A percentile compares a stretch with the other conserved stretches of the same genome.
Evolutionary conservation across 2,797 vertebrate genomes (phyloP).

Genomic region (Pantherophis alleghaniensis): DNA sequence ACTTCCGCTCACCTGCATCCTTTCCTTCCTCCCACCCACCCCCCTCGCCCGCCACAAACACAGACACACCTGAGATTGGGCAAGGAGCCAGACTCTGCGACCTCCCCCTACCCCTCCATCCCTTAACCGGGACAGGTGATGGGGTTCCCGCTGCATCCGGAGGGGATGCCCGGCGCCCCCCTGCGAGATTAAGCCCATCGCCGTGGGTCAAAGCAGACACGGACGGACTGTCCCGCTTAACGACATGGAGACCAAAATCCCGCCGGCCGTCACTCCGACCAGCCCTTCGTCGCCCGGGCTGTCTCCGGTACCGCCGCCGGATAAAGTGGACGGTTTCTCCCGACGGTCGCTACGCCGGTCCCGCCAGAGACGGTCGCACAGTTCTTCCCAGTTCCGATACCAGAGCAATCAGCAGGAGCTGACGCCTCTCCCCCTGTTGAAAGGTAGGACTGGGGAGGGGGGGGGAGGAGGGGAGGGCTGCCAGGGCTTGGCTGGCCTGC

Average conservation of each 20-base stretch:
- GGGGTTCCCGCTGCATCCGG: slow-evolving; percentile 19
- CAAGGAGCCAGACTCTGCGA: background rate
- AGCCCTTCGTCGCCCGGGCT: slow-evolving; percentile 91
- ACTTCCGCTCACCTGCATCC: background rate
- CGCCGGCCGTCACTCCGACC: slow-evolving; percentile 76
- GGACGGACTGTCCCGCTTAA: background rate
- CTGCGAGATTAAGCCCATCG: slow-evolving; percentile 29
- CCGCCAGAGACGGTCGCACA: slow-evolving; percentile 88
- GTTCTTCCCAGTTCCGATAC: slow-evolving; percentile 93
- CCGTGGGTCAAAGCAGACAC: background rate
- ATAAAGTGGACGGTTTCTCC: slow-evolving; percentile 93
- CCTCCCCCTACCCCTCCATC: too few relatives aligned
- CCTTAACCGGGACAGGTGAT: background rate
- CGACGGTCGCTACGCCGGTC: slow-evolving; percentile 89
- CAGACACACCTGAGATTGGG: background rate
- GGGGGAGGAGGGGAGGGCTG: rapidly evolving
- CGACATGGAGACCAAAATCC: slow-evolving; percentile 79
- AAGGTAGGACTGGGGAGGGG: slow-evolving; percentile 75
- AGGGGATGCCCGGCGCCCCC: slow-evolving; percentile 14
- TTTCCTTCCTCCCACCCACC: too few relatives aligned
- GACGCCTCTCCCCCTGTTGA: slow-evolving; percentile 87
- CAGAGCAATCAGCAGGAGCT: slow-evolving; percentile 95
- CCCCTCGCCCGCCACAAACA: too few relatives aligned
- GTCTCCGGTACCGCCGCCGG: slow-evolving; percentile 86
- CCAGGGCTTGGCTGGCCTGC: background rate